Base-by-base conservation (phyloP, 1,140 invertebrate species). In the Varroa destructor region DNA sequence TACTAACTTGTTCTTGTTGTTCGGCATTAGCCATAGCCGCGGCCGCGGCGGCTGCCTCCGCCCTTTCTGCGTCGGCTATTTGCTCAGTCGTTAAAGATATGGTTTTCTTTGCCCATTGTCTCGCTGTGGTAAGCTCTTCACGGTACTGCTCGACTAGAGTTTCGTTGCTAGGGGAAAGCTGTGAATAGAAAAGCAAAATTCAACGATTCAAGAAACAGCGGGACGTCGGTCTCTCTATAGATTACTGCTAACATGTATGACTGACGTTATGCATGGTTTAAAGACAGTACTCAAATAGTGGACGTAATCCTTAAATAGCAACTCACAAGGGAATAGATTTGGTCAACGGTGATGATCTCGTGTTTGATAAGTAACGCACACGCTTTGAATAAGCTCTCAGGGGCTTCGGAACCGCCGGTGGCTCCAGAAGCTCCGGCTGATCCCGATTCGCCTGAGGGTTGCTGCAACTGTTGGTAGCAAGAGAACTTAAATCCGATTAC, bases 401-500 rank as follows among this genome's bases (percentile, higher is more conserved):
- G 89, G 12, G 89, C 89, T 56, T 80, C 78, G 58, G 76, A 67
- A 8, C 46, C 46, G 8, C 3, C 46, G 46, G 46, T 8, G 3
- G 4, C 46, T 3, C 4, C 3, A 5, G 46, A 3, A 3, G 46
- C 3, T 8, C 46, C 46, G 46, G 46, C 46, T 51, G 46, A 51
- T 8, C 8, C 4, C 75, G 74, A 51, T 77, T 75, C 76, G 85
- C 82, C 71, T 82, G 74, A 77, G 82, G 76, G 75, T 75, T 79
- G 77, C 73, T 79, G 84, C 75, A 90, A 88, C 75, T 80, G 81
- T 78, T 85, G 84, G 77, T 87, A 86, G 79, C 88, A 89, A 75
- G 87, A 86, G 78, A 93, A 91, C 81, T 97, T 97, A 78, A 97
- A 96, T 58, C 91, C 93, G 56, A 99, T 82, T 70, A 98, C 88